These are phyloP conservation scores for Synanceia verrucosa DNA, from an alignment of 2,797 vertebrate genomes.

Conservation along the genomic window DNA sequence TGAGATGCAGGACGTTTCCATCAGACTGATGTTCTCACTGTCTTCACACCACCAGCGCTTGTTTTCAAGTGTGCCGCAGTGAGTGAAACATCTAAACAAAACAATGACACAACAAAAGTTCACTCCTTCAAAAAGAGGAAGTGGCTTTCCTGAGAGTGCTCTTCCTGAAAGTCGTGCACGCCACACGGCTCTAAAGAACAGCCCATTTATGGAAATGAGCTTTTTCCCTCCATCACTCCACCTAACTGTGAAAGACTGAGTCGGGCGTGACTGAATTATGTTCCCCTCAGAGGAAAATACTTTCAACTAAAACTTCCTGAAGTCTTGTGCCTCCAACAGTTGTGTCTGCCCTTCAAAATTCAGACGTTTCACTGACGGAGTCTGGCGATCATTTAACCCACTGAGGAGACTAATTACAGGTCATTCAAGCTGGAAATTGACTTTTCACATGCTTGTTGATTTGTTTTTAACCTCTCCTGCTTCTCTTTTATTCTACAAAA, in stretches of 20 bases:
- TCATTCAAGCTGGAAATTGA: slow-evolving; percentile 10
- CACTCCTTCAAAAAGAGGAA: background rate
- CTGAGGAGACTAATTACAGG: slow-evolving; percentile 5
- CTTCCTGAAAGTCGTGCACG: slow-evolving; percentile 13
- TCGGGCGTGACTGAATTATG: slow-evolving; percentile 51
- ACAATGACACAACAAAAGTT: background rate
- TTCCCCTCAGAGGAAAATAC: slow-evolving; percentile 26
- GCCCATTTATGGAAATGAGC: slow-evolving; percentile 41
- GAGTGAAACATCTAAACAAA: background rate
- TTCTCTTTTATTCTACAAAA: background rate
- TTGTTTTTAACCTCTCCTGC: background rate
- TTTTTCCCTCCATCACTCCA: slow-evolving; percentile 26
- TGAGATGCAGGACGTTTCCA: background rate
- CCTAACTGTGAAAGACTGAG: slow-evolving; percentile 48
- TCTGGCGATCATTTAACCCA: background rate
- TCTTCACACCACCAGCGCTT: background rate
- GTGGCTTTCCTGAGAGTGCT: background rate
- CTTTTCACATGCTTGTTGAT: slow-evolving; percentile 3
- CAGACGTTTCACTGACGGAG: background rate
- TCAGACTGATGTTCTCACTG: background rate
- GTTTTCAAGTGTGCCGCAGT: background rate
- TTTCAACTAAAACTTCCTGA: slow-evolving; percentile 29
- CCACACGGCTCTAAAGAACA: slow-evolving; percentile 15
- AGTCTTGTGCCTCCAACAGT: slow-evolving; percentile 16
- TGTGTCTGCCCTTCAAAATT: background rate